Conservation (phyloP, 2,113 vertebrate genomes). For the Coracopsis vasa region DNA sequence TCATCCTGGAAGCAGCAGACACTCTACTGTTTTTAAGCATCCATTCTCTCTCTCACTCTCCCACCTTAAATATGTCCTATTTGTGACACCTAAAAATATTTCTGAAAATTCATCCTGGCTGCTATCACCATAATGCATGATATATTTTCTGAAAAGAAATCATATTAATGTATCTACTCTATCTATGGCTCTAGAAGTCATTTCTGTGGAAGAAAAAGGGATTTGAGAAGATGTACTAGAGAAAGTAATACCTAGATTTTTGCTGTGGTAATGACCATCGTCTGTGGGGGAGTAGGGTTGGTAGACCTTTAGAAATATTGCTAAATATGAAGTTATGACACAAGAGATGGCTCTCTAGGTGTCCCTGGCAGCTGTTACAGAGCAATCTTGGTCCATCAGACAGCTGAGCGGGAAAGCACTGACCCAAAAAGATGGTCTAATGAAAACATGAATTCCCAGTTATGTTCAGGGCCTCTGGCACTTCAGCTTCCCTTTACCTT, state of each 20-base stretch:
- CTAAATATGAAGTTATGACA: not conserved
- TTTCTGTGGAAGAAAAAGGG: not conserved
- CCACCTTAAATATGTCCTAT: not conserved
- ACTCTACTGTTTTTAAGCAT: not conserved
- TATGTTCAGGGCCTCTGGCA: not conserved
- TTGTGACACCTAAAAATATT: not conserved
- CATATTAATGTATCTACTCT: not conserved
- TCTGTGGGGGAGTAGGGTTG: not conserved
- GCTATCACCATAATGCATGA: not conserved
- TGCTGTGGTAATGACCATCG: not conserved
- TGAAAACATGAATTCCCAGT: slow-evolving; percentile 13
- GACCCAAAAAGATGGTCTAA: slow-evolving; percentile 3
- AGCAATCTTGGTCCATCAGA: not conserved
- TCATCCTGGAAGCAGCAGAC: not conserved
- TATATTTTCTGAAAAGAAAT: slow-evolving; percentile 5
- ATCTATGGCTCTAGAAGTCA: not conserved
- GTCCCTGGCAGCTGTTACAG: not conserved
- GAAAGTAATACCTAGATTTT: not conserved
- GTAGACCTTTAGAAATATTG: not conserved
- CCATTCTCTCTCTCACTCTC: not conserved
- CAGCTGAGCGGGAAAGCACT: not conserved
- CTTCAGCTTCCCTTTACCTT: slow-evolving; percentile 1
- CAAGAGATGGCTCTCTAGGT: not conserved
- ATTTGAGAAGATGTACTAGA: not conserved
- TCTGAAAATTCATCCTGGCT: not conserved